Base-by-base conservation (phyloP, 2,113 vertebrate species). In the Cyprinodon variegatus region DNA sequence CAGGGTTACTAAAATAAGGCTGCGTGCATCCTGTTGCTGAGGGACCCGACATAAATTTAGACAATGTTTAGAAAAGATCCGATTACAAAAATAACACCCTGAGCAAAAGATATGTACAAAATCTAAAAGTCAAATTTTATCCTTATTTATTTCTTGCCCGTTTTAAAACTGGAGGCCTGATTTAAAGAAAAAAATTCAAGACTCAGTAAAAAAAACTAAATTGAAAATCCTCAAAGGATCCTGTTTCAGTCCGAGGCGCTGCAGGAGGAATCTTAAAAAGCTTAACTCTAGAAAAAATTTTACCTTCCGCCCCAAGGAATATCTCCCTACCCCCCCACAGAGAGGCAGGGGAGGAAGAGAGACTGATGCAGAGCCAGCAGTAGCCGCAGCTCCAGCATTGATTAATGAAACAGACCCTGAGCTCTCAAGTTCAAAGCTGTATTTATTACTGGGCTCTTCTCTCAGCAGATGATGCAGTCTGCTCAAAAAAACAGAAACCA, bases 371-470 rank as follows among this genome's bases (percentile, higher is more conserved):
- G 68, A 75, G 71, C 78, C 71, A 76, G 84, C 86, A 89, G 75
- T 78, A 48, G n/a, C 69, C 84, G 74, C 79, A 45, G 29, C 68
- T 67, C 46, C 66, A 72, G 60, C 72, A 78, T 75, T 88, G 84
- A 93, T 87, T 91, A 79, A 84, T 88, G 82, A 84, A 84, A 81
- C 72, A 73, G 77, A 86, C 78, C 80, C 61, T 40, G n/a, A 73
- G 76, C 72, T 77, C 69, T 74, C 68, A 74, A 73, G 82, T 90
- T 90, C 88, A 90, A 82, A 88, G 77, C 76, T 81, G 79, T 79
- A 76, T 87, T 86, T 82, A 87, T 92, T 81, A 75, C 77, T 69
- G 63, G 45, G 64, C 67, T 72, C 83, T 84, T 75, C 68, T 67
- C 81, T 67, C 46, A n/a, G 70, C 57, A 63, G 50, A 72, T 62